phyloP scores from a whole-genome alignment of 2,797 vertebrate species.

The Megalops cyprinoides region DNA sequence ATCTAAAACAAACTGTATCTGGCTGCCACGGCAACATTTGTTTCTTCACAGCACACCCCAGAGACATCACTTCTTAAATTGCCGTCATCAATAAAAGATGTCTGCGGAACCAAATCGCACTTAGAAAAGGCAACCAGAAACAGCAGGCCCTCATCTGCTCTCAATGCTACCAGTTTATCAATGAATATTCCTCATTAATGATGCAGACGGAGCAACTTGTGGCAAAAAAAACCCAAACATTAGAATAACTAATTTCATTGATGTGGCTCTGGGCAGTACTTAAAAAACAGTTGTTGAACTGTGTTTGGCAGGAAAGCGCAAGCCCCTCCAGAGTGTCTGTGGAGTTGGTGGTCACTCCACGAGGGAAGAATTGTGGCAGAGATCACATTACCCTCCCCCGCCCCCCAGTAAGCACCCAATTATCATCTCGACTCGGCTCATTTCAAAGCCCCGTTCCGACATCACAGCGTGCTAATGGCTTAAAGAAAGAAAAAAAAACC shows the following conservation, averaged over 20 bases:
- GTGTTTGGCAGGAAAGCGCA: too few species aligned
- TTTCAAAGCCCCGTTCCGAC: background rate
- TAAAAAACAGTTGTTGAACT: constrained; percentile 54
- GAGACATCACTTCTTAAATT: background rate
- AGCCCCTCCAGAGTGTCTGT: too few species aligned
- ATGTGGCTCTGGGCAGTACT: constrained; percentile 61
- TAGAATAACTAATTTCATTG: constrained; percentile 64
- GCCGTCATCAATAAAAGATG: background rate
- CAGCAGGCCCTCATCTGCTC: constrained; percentile 51
- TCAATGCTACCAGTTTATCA: constrained; percentile 39
- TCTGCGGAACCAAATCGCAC: too few species aligned
- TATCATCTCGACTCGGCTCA: background rate
- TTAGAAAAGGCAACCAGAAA: constrained; percentile 19
- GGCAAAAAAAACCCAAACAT: constrained; percentile 39
- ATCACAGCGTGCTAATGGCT: background rate
- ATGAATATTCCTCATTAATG: constrained; percentile 52
- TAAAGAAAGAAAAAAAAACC: background rate
- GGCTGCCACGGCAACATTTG: background rate
- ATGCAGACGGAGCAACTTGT: constrained; percentile 54
- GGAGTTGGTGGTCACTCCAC: background rate
- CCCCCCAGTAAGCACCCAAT: constrained; percentile 2
- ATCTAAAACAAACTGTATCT: too few species aligned
- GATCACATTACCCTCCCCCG: too few species aligned
- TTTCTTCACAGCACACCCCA: background rate
- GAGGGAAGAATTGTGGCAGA: too few species aligned